Base-by-base conservation (phyloP, 2,888 invertebrate species). In the Calameuta pallipes region DNA sequence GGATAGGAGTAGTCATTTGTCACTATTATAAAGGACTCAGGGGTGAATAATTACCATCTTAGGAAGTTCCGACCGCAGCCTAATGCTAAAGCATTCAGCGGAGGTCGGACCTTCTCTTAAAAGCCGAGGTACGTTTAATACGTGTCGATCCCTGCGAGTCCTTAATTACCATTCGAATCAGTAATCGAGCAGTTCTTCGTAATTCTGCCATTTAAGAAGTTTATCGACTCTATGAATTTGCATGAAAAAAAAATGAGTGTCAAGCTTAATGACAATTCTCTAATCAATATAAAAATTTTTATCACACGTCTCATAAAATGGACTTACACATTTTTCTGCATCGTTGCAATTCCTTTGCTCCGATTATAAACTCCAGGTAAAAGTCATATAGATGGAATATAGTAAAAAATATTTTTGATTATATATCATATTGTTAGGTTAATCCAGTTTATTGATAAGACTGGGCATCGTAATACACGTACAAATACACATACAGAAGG, bases 1-100 rank as follows among this genome's bases (percentile, higher is more conserved):
- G 76, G 77, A 75, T 76, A 79, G 74, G 78, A 76, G 77, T 78
- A 84, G 84, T 84, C 88, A 83, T 90, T 89, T 88, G 85, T 90
- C 90, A 89, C 86, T 87, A 89, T 90, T 90, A 90, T 89, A 89
- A 90, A 89, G 83, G 86, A 83, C 84, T 89, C 82, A 88, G 86
- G 84, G 84, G 84, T 87, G 87, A 88, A 89, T 88, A 89, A 89
- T 89, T 86, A 85, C 73, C 83, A 78, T 87, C 88, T 88, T 89
- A 84, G 81, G 79, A 85, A 86, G 56, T 56, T 23, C 56, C 56
- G 56, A 56, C 56, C 56, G 56, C 56, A 56, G 56, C 23, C 56
- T 56, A 56, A 56, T 56, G 56, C 56, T 56, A 56, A 56, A 56
- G 56, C 56, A 56, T 56, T 56, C 56, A 23, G 2, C 56, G 9